phyloP scores from a whole-genome alignment of 2,888 invertebrate genomes.

The Muscina levida region DNA sequence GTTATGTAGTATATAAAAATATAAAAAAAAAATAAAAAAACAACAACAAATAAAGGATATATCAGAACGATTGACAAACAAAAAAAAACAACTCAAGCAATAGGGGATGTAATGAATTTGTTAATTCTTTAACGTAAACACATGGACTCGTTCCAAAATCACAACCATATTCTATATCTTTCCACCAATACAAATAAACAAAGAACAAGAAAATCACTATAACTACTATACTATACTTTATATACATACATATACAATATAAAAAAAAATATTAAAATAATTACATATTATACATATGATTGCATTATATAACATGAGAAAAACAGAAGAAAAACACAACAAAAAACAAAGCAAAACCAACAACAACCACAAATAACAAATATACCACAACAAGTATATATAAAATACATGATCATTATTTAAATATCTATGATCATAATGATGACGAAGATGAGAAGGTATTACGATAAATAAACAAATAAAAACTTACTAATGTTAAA shows the following conservation, averaged over 20 bases:
- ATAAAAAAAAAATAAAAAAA: slow-evolving; percentile 36
- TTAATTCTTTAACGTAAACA: slow-evolving; percentile 39
- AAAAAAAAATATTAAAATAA: slow-evolving; percentile 47
- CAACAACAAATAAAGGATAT: slow-evolving; percentile 31
- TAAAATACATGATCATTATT: too few species aligned
- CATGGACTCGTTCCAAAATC: slow-evolving; percentile 18
- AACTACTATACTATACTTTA: slow-evolving; percentile 51
- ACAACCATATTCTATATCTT: slow-evolving; percentile 59
- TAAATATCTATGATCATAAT: too few species aligned
- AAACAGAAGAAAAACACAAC: too few species aligned
- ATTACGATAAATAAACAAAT: slow-evolving; percentile 51
- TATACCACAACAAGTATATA: slow-evolving; percentile 25
- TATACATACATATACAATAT: slow-evolving; percentile 51
- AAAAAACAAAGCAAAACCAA: slow-evolving; percentile 32
- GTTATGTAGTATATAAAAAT: slow-evolving; percentile 59
- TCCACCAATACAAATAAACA: slow-evolving; percentile 46
- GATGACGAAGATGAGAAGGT: slow-evolving; percentile 8
- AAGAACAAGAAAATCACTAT: slow-evolving; percentile 50
- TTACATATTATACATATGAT: slow-evolving; percentile 62
- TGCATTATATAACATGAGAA: slow-evolving; percentile 55
- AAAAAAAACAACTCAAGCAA: slow-evolving; percentile 59
- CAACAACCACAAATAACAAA: slow-evolving; percentile 15
- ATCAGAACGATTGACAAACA: slow-evolving; percentile 19
- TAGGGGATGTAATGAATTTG: slow-evolving; percentile 50
- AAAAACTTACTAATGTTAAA: slow-evolving; percentile 66